Conservation (phyloP, 2,888 invertebrate species). For the Seira sanloemensis region DNA sequence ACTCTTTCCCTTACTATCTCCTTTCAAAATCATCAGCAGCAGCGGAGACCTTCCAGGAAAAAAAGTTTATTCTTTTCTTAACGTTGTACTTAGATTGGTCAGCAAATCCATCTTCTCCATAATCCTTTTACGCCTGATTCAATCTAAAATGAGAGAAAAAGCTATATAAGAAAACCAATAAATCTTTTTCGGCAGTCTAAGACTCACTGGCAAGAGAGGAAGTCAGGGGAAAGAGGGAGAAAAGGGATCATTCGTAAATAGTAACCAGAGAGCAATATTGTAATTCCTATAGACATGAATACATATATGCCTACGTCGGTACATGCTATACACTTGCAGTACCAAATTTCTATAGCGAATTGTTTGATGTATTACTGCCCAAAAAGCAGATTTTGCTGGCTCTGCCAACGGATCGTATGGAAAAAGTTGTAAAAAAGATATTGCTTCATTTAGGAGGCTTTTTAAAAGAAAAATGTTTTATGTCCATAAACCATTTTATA, state of each 20-base stretch:
- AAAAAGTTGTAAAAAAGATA: conserved; percentile 54
- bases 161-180: conserved; percentile 61
- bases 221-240: conserved; percentile 10
- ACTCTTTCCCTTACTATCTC: neutral
- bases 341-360: no score
- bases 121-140: conserved; percentile 65
- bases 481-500: no score
- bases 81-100: conserved; percentile 54
- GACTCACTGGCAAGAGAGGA: conserved; percentile 3
- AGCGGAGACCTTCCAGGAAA: neutral
- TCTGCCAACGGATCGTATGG: no score
- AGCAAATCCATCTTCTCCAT: conserved; percentile 63
- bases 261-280: conserved; percentile 35
- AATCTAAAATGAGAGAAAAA: conserved; percentile 61
- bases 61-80: neutral
- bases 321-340: no score
- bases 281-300: neutral
- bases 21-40: neutral
- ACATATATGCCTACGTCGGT: no score
- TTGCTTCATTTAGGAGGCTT: conserved; percentile 45
- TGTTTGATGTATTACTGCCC: no score
- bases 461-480: no score
- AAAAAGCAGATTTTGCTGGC: no score
- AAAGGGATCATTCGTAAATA: neutral
- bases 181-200: conserved; percentile 42